Evolutionary conservation across 2,888 invertebrate species (phyloP).

Genomic region (Tenthredo livida): DNA sequence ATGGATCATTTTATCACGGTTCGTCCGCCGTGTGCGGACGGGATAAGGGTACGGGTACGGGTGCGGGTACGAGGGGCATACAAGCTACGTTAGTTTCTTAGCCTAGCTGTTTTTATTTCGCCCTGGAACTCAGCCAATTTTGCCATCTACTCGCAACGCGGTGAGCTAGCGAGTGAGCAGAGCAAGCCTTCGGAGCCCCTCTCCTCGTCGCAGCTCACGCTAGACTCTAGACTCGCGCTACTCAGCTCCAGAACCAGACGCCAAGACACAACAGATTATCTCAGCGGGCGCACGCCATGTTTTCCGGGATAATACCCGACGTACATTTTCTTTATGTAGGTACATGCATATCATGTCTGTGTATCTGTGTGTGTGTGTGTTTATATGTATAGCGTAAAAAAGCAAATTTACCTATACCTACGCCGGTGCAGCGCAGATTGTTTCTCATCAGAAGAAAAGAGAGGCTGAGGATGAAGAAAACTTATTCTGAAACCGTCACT

Average conservation of each 20-base stretch:
- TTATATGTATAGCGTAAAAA: background rate
- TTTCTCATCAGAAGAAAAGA: background rate
- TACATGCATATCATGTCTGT: background rate
- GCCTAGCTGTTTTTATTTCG: conserved; percentile 20
- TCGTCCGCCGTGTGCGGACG: background rate
- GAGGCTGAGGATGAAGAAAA: background rate
- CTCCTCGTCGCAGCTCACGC: conserved; percentile 9
- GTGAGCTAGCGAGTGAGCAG: background rate
- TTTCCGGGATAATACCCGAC: conserved; percentile 31
- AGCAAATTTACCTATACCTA: background rate
- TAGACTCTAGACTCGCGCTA: conserved; percentile 5
- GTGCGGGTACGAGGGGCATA: background rate
- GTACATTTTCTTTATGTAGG: background rate
- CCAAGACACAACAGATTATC: conserved; percentile 50
- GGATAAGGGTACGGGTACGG: background rate
- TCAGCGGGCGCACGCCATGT: conserved; percentile 29
- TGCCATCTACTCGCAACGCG: conserved; percentile 42
- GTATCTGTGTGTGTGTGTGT: background rate
- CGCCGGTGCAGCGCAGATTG: background rate
- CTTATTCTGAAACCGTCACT: conserved; percentile 9
- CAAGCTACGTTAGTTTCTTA: conserved; percentile 27
- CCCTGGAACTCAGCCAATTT: conserved; percentile 45
- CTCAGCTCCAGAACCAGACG: conserved; percentile 34
- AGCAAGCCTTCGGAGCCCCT: background rate
- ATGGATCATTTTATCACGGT: conserved; percentile 46